A percentile compares a stretch with the other conserved stretches of the same genome.
Evolutionary conservation across 1,140 invertebrate species (phyloP).

Genomic region (Hypsibius dujardini): DNA sequence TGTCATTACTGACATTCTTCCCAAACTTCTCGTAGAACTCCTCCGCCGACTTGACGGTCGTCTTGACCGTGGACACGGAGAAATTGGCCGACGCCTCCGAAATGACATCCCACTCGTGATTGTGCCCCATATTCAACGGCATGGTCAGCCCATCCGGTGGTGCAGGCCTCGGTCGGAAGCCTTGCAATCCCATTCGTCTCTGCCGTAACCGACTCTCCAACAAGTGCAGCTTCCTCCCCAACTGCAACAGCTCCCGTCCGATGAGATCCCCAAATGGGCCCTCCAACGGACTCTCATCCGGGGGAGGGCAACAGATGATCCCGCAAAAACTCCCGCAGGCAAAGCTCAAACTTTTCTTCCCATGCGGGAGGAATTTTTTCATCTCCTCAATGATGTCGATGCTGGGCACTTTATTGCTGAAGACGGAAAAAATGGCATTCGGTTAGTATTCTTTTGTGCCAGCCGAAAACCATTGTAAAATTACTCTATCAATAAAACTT

Average conservation of each 20-base stretch:
- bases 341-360: conserved; percentile 1
- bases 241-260: conserved; percentile 17
- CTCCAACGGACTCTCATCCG: conserved; percentile 18
- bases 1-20: not conserved
- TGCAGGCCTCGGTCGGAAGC: conserved; percentile 16
- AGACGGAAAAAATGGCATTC: not conserved
- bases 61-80: conserved; percentile 14
- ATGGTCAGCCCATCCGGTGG: conserved; percentile 2
- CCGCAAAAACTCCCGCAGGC: not conserved
- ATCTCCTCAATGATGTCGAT: not conserved
- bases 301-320: conserved; percentile 1
- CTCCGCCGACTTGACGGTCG: conserved; percentile 7
- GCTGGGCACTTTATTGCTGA: not conserved
- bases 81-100: conserved; percentile 18
- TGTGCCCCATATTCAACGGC: conserved; percentile 11
- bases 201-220: conserved; percentile 13
- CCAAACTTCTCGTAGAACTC: conserved; percentile 16
- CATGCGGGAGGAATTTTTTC: not conserved
- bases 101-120: conserved; percentile 3
- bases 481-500: no score
- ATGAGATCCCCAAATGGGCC: conserved; percentile 19
- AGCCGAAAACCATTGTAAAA: no score
- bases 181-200: conserved; percentile 10
- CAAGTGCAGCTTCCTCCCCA: conserved; percentile 22
- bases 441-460: not conserved